A percentile compares a stretch with the other conserved stretches of the same genome.
These are phyloP conservation scores for Rhinopomastus cyanomelas DNA, from an alignment of 2,113 vertebrate species.

Conservation along the genomic window DNA sequence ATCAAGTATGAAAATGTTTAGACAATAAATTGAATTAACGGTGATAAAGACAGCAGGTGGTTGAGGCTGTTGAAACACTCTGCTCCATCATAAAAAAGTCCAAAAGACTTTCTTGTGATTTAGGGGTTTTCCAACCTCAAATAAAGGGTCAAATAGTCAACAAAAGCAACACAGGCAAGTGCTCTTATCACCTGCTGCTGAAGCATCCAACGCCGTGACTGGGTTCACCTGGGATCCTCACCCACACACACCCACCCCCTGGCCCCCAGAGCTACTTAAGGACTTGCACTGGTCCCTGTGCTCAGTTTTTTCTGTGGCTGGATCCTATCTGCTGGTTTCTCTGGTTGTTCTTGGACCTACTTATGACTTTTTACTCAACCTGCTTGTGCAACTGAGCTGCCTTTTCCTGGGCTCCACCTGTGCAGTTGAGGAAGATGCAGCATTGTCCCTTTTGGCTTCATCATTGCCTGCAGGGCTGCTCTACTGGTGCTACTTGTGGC, in stretches of 20 bases:
- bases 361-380: not conserved
- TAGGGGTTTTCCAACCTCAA: not conserved
- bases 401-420: not conserved
- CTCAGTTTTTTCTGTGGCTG: fast-evolving
- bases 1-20: not conserved
- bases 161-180: not conserved
- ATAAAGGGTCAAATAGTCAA: not conserved
- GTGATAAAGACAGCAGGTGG: not conserved
- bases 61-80: not conserved
- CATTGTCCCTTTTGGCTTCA: fast-evolving
- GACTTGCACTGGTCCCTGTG: fast-evolving
- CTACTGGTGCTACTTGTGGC: fast-evolving
- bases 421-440: fast-evolving
- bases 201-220: not conserved
- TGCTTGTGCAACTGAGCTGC: not conserved
- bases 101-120: not conserved
- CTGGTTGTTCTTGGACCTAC: not conserved
- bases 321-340: fast-evolving
- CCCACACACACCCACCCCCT: not conserved
- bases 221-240: not conserved
- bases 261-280: not conserved
- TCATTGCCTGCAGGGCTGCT: not conserved
- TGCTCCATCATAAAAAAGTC: not conserved
- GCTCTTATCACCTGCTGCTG: not conserved
- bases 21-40: not conserved